These are phyloP conservation scores for Manacus vitellinus DNA, from an alignment of 2,113 vertebrate species.

Conservation along the genomic window DNA sequence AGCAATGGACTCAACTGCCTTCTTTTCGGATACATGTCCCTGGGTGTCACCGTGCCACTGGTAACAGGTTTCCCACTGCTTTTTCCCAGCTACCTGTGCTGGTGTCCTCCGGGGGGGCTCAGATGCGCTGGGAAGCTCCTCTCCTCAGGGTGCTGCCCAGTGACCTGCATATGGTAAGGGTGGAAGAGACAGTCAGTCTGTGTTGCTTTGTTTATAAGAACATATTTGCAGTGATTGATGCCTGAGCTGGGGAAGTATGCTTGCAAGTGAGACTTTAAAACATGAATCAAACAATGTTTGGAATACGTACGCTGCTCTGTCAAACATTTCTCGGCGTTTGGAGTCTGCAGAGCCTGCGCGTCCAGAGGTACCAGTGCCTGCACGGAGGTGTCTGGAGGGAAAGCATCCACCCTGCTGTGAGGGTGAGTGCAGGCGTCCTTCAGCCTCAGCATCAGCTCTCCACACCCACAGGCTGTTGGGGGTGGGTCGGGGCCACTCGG, in stretches of 20 bases:
- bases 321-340: constrained; percentile 73
- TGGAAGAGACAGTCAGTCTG: constrained; percentile 74
- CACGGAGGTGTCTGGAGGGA: constrained; percentile 24
- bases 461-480: not conserved
- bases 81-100: constrained; percentile 6
- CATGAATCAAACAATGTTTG: constrained; percentile 83
- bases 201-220: constrained; percentile 77
- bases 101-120: not conserved
- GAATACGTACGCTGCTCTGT: constrained; percentile 73
- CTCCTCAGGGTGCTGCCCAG: not conserved
- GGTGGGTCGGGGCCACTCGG: rapidly evolving
- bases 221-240: constrained; percentile 80
- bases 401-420: not conserved
- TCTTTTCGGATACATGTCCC: not conserved
- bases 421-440: not conserved
- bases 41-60: not conserved
- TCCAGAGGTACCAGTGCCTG: constrained; percentile 60
- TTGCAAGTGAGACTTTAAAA: constrained; percentile 74
- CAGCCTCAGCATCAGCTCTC: not conserved
- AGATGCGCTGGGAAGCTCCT: not conserved
- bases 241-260: constrained; percentile 68
- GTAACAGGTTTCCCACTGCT: not conserved
- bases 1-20: rapidly evolving
- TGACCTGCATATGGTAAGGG: constrained; percentile 47
- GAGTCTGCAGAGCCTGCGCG: constrained; percentile 70